Conservation (phyloP, 2,888 invertebrate genomes). For the Lumbricus terrestris region DNA sequence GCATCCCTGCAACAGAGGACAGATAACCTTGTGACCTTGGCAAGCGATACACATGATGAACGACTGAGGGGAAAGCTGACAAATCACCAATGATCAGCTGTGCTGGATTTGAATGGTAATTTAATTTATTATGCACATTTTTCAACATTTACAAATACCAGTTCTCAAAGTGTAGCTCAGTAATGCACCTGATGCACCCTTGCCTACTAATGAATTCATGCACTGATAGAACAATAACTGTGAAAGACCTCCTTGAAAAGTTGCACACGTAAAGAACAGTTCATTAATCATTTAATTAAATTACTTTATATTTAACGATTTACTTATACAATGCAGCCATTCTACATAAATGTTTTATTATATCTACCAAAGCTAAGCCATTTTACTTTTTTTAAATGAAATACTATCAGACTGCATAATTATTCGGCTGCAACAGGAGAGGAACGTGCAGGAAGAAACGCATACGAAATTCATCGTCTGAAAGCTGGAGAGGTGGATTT, state of each 20-base stretch:
- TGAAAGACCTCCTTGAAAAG: neutral
- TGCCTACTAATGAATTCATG: neutral
- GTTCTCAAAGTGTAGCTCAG: neutral
- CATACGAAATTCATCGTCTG: constrained; percentile 3
- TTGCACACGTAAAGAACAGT: neutral
- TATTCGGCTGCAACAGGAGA: neutral
- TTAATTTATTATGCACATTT: neutral
- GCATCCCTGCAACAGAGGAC: too few species aligned
- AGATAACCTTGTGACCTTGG: neutral
- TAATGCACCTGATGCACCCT: neutral
- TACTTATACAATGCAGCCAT: neutral
- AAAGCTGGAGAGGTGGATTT: neutral
- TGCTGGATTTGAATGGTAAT: neutral
- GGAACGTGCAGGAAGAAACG: neutral
- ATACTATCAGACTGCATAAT: neutral
- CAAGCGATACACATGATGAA: neutral
- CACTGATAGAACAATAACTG: neutral
- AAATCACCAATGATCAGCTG: neutral
- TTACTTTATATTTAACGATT: neutral
- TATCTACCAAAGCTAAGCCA: neutral
- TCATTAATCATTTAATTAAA: neutral
- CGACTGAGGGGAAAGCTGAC: neutral
- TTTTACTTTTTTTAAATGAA: neutral
- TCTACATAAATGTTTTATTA: neutral
- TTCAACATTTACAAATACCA: neutral